phyloP scores from a whole-genome alignment of 2,888 invertebrate species.

The Caenorhabditis virilis region DNA sequence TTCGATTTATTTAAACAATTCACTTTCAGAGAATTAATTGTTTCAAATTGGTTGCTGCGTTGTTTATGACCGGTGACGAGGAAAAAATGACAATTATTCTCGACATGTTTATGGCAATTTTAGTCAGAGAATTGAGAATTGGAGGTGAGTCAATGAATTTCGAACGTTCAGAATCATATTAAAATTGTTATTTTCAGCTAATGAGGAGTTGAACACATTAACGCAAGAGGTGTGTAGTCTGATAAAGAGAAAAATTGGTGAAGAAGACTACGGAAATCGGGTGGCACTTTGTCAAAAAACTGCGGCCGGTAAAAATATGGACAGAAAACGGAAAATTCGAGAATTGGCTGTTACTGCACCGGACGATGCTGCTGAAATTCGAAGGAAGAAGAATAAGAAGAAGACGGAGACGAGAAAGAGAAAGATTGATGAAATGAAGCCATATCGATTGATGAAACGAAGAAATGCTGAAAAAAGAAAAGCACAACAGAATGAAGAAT shows the following conservation, averaged over 20 bases:
- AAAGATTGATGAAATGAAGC: conserved; percentile 57
- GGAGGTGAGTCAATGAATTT: conserved; percentile 22
- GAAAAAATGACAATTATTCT: conserved; percentile 15
- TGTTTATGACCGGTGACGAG: conserved; percentile 33
- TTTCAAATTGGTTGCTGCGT: conserved; percentile 59
- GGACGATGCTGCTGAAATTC: conserved; percentile 42
- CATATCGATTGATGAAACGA: conserved; percentile 57
- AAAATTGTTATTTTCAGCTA: conserved; percentile 35
- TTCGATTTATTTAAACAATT: background rate
- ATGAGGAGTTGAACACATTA: conserved; percentile 52
- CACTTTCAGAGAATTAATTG: conserved; percentile 54
- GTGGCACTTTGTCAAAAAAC: conserved; percentile 47
- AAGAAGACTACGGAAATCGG: conserved; percentile 40
- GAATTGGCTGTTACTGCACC: conserved; percentile 57
- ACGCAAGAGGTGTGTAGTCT: conserved; percentile 58
- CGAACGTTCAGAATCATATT: background rate
- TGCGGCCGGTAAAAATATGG: conserved; percentile 28
- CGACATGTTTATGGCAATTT: conserved; percentile 45
- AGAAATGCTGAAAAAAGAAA: conserved; percentile 31
- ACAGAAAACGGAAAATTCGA: conserved; percentile 47
- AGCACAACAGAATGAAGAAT: conserved; percentile 30
- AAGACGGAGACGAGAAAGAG: conserved; percentile 52
- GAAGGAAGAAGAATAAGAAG: conserved; percentile 54
- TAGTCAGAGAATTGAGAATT: conserved; percentile 56
- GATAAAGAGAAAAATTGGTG: conserved; percentile 52